Conservation (phyloP, 2,888 invertebrate species). For the Xestobium rufovillosum region DNA sequence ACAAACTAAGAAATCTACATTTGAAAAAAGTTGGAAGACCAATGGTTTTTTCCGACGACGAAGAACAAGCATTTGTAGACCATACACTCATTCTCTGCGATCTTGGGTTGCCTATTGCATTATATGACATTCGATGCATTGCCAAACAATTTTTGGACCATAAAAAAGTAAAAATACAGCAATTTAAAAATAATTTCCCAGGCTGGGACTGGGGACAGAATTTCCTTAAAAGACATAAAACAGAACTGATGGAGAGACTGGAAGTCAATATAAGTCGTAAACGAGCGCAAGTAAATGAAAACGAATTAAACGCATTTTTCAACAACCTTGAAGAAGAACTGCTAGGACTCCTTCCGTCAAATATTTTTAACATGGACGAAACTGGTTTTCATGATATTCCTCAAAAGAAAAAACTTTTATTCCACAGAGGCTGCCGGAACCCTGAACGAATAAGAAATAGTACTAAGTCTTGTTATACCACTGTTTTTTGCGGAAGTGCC, state of each 20-base stretch:
- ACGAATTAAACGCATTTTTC: slow-evolving; percentile 15
- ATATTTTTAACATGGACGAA: slow-evolving; percentile 23
- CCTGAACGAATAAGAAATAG: slow-evolving; percentile 24
- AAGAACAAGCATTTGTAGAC: slow-evolving; percentile 12
- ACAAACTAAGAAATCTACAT: slow-evolving; percentile 8
- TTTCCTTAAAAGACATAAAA: slow-evolving; percentile 12
- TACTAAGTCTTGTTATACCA: slow-evolving; percentile 25
- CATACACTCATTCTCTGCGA: slow-evolving; percentile 11
- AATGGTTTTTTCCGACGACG: slow-evolving; percentile 9
- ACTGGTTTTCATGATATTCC: slow-evolving; percentile 25
- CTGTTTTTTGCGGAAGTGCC: slow-evolving; percentile 25
- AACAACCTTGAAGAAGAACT: slow-evolving; percentile 9
- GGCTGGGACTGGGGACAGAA: slow-evolving; percentile 12
- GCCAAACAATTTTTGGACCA: slow-evolving; percentile 6
- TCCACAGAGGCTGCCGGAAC: slow-evolving; percentile 20
- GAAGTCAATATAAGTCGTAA: slow-evolving; percentile 21
- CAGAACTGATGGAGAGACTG: slow-evolving; percentile 17
- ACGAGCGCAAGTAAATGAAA: slow-evolving; percentile 19
- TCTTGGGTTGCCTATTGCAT: slow-evolving; percentile 7
- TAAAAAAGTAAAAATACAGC: slow-evolving; percentile 10
- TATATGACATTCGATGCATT: too few species aligned
- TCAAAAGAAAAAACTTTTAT: slow-evolving; percentile 22
- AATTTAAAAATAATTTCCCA: slow-evolving; percentile 12
- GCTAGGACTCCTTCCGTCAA: slow-evolving; percentile 15
- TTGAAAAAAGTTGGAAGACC: slow-evolving; percentile 7